phyloP scores from a whole-genome alignment of 2,888 invertebrate species.

The Drosophila greeni region DNA sequence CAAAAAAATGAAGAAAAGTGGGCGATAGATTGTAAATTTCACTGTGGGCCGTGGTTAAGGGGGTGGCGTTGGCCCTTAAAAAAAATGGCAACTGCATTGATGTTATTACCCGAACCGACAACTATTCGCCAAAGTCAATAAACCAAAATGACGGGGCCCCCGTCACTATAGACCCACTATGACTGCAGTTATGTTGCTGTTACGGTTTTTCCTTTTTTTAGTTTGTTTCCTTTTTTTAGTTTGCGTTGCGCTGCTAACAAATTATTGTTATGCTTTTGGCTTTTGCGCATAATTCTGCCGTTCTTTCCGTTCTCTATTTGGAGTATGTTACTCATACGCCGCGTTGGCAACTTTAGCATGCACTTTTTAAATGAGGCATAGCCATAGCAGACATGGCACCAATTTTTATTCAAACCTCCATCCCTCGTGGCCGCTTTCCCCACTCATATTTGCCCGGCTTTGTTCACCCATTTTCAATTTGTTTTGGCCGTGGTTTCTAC shows the following conservation, averaged over 20 bases:
- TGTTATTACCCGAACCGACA: slow-evolving; percentile 73
- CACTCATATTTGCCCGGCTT: slow-evolving; percentile 35
- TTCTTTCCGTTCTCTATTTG: slow-evolving; percentile 56
- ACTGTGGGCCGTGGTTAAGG: slow-evolving; percentile 1
- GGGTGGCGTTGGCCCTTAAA: slow-evolving; percentile 33
- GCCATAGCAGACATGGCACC: slow-evolving; percentile 52
- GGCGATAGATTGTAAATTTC: slow-evolving; percentile 19
- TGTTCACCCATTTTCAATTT: slow-evolving; percentile 50
- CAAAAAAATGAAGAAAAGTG: slow-evolving; percentile 17
- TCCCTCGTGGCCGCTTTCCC: background rate
- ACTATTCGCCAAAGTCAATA: slow-evolving; percentile 74
- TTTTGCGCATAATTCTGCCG: slow-evolving; percentile 73
- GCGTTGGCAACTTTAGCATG: slow-evolving; percentile 55
- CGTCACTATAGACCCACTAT: background rate
- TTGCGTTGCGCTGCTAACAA: slow-evolving; percentile 50
- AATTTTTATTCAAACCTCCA: slow-evolving; percentile 28
- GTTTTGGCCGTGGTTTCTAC: slow-evolving; percentile 32
- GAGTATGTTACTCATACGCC: slow-evolving; percentile 74
- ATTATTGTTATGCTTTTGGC: slow-evolving; percentile 72
- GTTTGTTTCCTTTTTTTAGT: too few relatives aligned
- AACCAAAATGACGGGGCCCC: slow-evolving; percentile 64
- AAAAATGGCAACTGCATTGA: slow-evolving; percentile 75
- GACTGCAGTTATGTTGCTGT: slow-evolving; percentile 41
- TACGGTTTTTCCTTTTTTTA: slow-evolving; percentile 10
- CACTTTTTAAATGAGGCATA: slow-evolving; percentile 67